These are phyloP conservation scores for Tachysurus vachellii DNA, from an alignment of 2,113 vertebrate species.

Conservation along the genomic window DNA sequence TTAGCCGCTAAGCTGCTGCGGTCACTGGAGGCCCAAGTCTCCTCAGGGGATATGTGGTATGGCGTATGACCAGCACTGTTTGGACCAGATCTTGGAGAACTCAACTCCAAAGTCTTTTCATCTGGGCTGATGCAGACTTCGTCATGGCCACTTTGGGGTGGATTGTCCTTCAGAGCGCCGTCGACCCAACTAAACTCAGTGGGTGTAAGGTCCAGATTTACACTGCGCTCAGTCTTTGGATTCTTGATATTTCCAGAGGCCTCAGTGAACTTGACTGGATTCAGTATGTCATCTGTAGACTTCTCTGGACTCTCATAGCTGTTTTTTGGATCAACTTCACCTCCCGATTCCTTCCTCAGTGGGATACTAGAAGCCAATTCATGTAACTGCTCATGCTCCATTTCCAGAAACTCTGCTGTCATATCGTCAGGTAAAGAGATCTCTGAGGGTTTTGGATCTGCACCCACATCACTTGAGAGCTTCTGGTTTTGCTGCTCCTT, in stretches of 20 bases:
- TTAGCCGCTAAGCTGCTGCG: conserved; percentile 55
- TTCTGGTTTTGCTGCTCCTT: conserved; percentile 63
- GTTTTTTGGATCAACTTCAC: conserved; percentile 13
- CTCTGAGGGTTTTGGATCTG: conserved; percentile 53
- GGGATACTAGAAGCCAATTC: neutral
- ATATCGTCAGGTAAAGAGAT: conserved; percentile 66
- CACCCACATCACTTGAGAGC: conserved; percentile 6
- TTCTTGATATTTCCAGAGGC: conserved; percentile 65
- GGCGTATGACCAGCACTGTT: conserved; percentile 70
- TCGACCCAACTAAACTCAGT: conserved; percentile 58
- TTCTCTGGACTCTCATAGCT: conserved; percentile 58
- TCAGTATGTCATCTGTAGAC: conserved; percentile 45
- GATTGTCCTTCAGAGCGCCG: conserved; percentile 55
- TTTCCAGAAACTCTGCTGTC: conserved; percentile 54
- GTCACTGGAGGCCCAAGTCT: conserved; percentile 57
- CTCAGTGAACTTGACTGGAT: conserved; percentile 29
- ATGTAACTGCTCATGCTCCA: conserved; percentile 20
- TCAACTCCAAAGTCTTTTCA: conserved; percentile 76
- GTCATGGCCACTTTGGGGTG: conserved; percentile 60
- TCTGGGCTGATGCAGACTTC: conserved; percentile 72
- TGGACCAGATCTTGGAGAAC: conserved; percentile 61
- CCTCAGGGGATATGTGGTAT: conserved; percentile 69
- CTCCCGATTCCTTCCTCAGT: neutral
- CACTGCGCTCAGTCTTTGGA: conserved; percentile 70
- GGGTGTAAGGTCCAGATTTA: conserved; percentile 72